phyloP scores from a whole-genome alignment of 2,113 vertebrate species.

The Tichodroma muraria region DNA sequence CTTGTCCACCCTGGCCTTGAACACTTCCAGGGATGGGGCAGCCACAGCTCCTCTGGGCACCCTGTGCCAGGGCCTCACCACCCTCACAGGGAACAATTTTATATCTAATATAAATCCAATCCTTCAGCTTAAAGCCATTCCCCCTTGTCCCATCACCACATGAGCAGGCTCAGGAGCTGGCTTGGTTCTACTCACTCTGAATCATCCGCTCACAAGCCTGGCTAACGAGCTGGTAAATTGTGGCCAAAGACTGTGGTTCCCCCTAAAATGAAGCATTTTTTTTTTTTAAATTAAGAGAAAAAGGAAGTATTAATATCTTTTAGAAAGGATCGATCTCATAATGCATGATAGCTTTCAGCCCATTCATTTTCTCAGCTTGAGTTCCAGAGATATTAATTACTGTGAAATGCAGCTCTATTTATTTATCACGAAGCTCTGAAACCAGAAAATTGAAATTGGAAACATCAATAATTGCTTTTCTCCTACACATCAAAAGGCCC shows the following conservation, averaged over 20 bases:
- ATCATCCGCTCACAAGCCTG: conserved; percentile 89
- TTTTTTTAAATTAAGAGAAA: neutral
- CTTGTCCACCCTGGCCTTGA: accelerated
- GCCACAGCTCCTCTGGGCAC: neutral
- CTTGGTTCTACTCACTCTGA: conserved; percentile 77
- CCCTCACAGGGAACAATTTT: neutral
- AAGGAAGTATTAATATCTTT: neutral
- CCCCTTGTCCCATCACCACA: too few relatives aligned
- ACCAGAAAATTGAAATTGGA: neutral
- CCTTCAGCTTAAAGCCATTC: neutral
- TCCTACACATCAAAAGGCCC: neutral
- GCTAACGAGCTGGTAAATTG: conserved; percentile 88
- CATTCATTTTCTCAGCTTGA: neutral
- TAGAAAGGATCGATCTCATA: neutral
- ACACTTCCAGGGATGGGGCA: neutral
- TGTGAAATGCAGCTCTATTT: neutral
- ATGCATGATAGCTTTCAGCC: neutral
- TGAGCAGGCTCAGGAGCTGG: neutral
- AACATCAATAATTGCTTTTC: conserved; percentile 5
- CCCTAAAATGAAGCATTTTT: conserved; percentile 71
- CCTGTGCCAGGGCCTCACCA: neutral
- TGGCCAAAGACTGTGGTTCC: conserved; percentile 84
- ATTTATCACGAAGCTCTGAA: neutral
- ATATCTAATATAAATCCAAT: neutral
- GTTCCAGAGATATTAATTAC: neutral